Conservation (phyloP, 1,140 invertebrate genomes). For the Cyclina sinensis region DNA sequence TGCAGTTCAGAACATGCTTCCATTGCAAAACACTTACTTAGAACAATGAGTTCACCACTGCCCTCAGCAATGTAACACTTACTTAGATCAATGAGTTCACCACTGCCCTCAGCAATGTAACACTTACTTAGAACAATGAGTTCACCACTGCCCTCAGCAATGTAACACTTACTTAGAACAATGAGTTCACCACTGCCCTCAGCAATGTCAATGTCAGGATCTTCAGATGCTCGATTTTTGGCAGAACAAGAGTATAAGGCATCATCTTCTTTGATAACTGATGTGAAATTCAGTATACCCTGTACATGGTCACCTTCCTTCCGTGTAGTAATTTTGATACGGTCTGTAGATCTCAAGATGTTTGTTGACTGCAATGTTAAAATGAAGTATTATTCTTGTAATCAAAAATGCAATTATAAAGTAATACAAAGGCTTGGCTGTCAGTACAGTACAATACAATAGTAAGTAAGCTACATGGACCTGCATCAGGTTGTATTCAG, state of each 20-base stretch:
- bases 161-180: constrained; percentile 15
- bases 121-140: constrained; percentile 31
- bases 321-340: background rate
- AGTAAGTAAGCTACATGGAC: no score
- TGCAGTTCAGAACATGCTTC: no score
- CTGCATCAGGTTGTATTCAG: no score
- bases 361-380: constrained; percentile 7
- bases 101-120: no score
- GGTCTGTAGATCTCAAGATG: background rate
- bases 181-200: background rate
- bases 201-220: background rate
- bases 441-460: no score
- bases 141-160: background rate
- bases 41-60: no score
- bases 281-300: constrained; percentile 17
- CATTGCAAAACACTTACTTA: no score
- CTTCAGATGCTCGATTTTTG: background rate
- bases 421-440: no score
- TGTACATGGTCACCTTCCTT: background rate
- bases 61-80: no score
- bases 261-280: background rate
- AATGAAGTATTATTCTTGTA: background rate
- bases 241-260: background rate
- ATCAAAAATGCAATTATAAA: no score
- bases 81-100: no score